Percentiles rank a stretch among this genome's conserved stretches.
Conservation (phyloP, 2,888 invertebrate species). For the Pterostichus niger region DNA sequence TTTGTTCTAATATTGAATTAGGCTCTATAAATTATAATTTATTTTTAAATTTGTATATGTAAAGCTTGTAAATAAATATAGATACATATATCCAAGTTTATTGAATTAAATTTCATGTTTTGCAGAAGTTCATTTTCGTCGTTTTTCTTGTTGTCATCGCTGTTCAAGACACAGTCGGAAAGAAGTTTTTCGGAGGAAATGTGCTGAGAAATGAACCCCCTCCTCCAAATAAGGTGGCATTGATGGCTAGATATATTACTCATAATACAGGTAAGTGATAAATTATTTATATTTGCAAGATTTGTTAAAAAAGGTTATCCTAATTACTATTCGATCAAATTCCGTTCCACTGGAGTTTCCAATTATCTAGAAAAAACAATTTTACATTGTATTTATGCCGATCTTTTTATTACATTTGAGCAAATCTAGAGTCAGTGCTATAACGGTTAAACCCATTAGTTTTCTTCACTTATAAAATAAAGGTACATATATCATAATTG, state of each 20-base stretch:
- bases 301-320: neutral
- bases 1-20: neutral
- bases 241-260: constrained; percentile 86
- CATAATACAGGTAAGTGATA: constrained; percentile 81
- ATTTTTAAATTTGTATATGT: constrained; percentile 9
- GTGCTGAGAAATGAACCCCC: constrained; percentile 77
- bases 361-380: too few species aligned
- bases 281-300: constrained; percentile 1
- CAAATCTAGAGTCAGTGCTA: too few species aligned
- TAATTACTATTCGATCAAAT: too few species aligned
- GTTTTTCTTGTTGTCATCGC: constrained; percentile 27
- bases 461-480: too few species aligned
- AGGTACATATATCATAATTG: too few species aligned
- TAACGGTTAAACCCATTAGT: too few species aligned
- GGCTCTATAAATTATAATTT: too few species aligned
- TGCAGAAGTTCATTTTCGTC: neutral
- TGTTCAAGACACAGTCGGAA: constrained; percentile 35
- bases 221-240: constrained; percentile 81
- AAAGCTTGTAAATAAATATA: neutral
- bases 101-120: constrained; percentile 8
- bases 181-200: too few species aligned
- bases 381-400: too few species aligned
- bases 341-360: too few species aligned
- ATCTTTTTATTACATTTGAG: too few species aligned
- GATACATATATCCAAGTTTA: constrained; percentile 4